A percentile compares a stretch with the other conserved stretches of the same genome.
Evolutionary conservation across 2,888 invertebrate genomes (phyloP).

Genomic region (Scelioninae gen. 2): DNA sequence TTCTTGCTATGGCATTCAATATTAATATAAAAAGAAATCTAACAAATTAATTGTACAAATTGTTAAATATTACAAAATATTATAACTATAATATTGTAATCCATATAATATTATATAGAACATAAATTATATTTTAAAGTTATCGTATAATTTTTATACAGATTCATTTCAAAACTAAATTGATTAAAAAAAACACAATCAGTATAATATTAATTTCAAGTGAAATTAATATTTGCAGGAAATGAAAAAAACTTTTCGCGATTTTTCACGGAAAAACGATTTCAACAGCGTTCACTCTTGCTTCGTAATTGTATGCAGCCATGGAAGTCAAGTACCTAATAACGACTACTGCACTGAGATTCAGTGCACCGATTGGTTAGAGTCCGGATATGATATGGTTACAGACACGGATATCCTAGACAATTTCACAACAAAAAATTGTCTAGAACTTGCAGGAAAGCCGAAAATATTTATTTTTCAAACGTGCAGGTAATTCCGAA

Average conservation of each 20-base stretch:
- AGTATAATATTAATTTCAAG: slow-evolving; percentile 18
- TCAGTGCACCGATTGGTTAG: slow-evolving; percentile 63
- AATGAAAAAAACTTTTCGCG: slow-evolving; percentile 62
- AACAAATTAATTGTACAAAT: too few species aligned
- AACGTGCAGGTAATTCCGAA: slow-evolving; percentile 76
- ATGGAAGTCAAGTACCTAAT: slow-evolving; percentile 65
- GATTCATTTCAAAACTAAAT: too few species aligned
- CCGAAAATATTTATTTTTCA: slow-evolving; percentile 80
- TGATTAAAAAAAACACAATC: too few species aligned
- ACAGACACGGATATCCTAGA: slow-evolving; percentile 66
- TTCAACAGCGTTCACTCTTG: slow-evolving; percentile 69
- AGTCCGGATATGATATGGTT: slow-evolving; percentile 59
- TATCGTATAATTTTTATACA: too few species aligned
- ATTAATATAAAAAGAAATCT: too few species aligned
- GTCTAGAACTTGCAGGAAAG: slow-evolving; percentile 76
- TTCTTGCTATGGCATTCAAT: too few species aligned
- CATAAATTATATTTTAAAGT: too few species aligned
- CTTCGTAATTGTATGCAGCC: slow-evolving; percentile 71
- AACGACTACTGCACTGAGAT: slow-evolving; percentile 64
- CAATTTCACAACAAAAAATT: slow-evolving; percentile 75
- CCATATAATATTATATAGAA: too few species aligned
- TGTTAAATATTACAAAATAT: too few species aligned
- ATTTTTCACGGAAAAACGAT: slow-evolving; percentile 65
- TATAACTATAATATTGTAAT: too few species aligned
- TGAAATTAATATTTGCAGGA: slow-evolving; percentile 64